A percentile compares a stretch with the other conserved stretches of the same genome.
These are phyloP conservation scores for Rhinolophus ferrumequinum DNA, from an alignment of 2,113 vertebrate genomes.

Conservation along the genomic window DNA sequence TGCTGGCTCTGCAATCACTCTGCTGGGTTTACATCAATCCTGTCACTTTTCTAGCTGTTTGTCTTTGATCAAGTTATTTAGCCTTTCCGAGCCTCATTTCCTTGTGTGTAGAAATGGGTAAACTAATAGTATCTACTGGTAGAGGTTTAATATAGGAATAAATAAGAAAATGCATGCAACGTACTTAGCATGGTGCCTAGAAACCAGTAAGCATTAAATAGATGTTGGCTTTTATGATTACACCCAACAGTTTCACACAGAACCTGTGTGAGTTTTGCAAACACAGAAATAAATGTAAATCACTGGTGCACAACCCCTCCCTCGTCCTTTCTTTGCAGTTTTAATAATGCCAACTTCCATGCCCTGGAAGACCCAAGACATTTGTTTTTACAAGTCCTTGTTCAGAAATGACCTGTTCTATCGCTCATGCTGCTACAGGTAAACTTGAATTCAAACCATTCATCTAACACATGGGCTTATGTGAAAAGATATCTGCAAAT, in stretches of 20 bases:
- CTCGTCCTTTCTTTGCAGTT: slow-evolving; percentile 16
- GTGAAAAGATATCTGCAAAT: slow-evolving; percentile 55
- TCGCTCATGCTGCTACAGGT: slow-evolving; percentile 29
- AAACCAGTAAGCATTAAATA: slow-evolving; percentile 7
- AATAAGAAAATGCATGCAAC: background rate
- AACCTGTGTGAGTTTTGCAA: background rate
- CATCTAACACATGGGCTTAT: background rate
- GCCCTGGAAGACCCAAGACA: background rate
- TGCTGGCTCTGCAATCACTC: background rate
- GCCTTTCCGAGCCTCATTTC: background rate
- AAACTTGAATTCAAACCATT: slow-evolving; percentile 56
- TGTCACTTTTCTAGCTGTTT: background rate
- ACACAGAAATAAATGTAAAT: slow-evolving; percentile 57
- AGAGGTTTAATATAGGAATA: background rate
- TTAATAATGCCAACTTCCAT: background rate
- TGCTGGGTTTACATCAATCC: background rate
- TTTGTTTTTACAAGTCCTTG: background rate
- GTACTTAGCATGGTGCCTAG: background rate
- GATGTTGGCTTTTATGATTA: background rate
- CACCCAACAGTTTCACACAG: background rate
- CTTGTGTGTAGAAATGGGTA: background rate
- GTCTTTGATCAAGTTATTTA: background rate
- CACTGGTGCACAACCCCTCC: background rate
- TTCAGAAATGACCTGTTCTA: slow-evolving; percentile 35
- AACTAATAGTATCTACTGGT: background rate